A percentile compares a stretch with the other conserved stretches of the same genome.
Evolutionary conservation across 2,888 invertebrate species (phyloP).

Genomic region (Xestia rhomboidea): DNA sequence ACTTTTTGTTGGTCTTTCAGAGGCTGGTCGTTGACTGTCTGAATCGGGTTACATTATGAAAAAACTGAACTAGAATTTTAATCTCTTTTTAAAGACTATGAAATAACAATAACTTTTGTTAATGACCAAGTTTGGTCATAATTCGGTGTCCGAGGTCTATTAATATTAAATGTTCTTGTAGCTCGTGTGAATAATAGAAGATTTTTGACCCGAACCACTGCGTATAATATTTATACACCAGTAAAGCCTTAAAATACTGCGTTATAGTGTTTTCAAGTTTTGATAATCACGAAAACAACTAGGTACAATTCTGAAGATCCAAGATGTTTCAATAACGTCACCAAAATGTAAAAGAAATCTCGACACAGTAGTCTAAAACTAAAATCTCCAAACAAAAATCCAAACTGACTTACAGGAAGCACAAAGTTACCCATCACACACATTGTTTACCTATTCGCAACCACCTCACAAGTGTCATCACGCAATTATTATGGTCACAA

Average conservation of each 20-base stretch:
- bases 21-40: constrained; percentile 28
- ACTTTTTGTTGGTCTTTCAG: constrained; percentile 23
- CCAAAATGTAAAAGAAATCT: background rate
- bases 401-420: constrained; percentile 16
- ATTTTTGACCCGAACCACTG: background rate
- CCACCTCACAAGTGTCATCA: constrained; percentile 57
- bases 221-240: background rate
- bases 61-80: constrained; percentile 19
- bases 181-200: background rate
- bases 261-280: background rate
- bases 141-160: background rate
- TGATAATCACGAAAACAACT: background rate
- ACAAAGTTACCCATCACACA: constrained; percentile 13
- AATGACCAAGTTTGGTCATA: background rate
- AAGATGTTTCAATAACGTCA: background rate
- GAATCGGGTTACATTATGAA: constrained; percentile 37
- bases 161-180: background rate
- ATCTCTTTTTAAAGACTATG: background rate
- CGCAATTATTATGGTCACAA: constrained; percentile 65
- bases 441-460: constrained; percentile 47
- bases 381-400: background rate
- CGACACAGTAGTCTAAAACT: background rate
- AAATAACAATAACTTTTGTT: background rate
- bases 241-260: background rate
- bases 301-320: background rate